These are phyloP conservation scores for Nephrotoma appendiculata DNA, from an alignment of 2,888 invertebrate species.

Conservation along the genomic window DNA sequence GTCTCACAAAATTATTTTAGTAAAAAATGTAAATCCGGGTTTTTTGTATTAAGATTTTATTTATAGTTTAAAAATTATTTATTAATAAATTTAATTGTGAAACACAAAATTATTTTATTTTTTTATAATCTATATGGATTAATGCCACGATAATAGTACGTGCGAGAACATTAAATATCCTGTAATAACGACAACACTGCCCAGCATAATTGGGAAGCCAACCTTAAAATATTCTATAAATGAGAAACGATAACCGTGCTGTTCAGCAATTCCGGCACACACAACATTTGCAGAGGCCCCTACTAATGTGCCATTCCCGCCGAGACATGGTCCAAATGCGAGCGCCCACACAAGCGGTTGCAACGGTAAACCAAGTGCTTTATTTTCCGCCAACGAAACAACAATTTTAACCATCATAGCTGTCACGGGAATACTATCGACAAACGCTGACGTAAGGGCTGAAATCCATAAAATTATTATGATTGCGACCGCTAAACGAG, in stretches of 20 bases:
- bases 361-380: conserved; percentile 52
- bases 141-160: conserved; percentile 48
- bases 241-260: conserved; percentile 75
- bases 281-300: conserved; percentile 86
- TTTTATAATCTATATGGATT: neutral
- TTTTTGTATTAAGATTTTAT: neutral
- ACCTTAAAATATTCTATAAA: conserved; percentile 72
- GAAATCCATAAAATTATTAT: conserved; percentile 76
- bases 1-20: too few relatives aligned
- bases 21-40: too few relatives aligned
- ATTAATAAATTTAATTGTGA: neutral
- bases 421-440: conserved; percentile 82
- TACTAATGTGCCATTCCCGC: conserved; percentile 82
- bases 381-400: conserved; percentile 51
- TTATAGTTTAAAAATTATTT: neutral
- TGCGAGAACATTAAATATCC: conserved; percentile 58
- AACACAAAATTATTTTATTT: neutral
- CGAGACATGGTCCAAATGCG: conserved; percentile 76
- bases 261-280: conserved; percentile 82
- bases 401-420: conserved; percentile 84
- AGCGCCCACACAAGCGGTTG: conserved; percentile 75
- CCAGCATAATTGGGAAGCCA: conserved; percentile 72
- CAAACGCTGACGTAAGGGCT: conserved; percentile 69
- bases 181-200: conserved; percentile 50
- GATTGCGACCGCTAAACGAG: conserved; percentile 55